Evolutionary conservation across 2,888 invertebrate species (phyloP).

Genomic region (Napeogenes sylphis): DNA sequence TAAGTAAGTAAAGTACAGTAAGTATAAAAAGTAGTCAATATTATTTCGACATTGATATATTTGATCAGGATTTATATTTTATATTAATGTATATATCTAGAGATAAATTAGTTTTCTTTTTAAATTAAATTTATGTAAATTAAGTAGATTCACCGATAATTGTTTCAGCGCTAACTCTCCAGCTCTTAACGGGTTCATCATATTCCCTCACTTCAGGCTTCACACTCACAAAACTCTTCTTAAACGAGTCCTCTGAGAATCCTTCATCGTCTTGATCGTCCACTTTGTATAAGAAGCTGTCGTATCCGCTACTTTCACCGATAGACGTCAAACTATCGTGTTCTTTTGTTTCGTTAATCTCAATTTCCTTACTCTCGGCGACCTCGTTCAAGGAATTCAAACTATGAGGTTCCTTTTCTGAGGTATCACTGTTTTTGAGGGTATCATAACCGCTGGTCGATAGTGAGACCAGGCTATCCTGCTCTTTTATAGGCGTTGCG

Average conservation of each 20-base stretch:
- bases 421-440: constrained; percentile 51
- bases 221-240: constrained; percentile 61
- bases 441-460: constrained; percentile 71
- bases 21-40: too few relatives aligned
- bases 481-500: constrained; percentile 49
- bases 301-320: constrained; percentile 88
- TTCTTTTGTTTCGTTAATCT: constrained; percentile 49
- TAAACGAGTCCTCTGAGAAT: constrained; percentile 64
- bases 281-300: constrained; percentile 81
- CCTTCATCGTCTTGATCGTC: constrained; percentile 73
- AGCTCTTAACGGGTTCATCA: constrained; percentile 55
- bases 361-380: constrained; percentile 32
- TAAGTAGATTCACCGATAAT: constrained; percentile 54
- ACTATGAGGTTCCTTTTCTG: constrained; percentile 59
- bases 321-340: constrained; percentile 82
- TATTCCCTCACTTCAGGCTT: constrained; percentile 52
- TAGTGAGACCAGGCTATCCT: constrained; percentile 65
- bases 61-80: too few relatives aligned
- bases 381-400: constrained; percentile 57
- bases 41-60: too few relatives aligned
- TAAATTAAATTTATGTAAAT: too few relatives aligned
- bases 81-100: too few relatives aligned
- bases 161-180: constrained; percentile 62
- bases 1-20: too few relatives aligned
- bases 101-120: too few relatives aligned